A percentile compares a stretch with the other conserved stretches of the same genome.
Evolutionary conservation across 1,140 invertebrate species (phyloP).

Genomic region (Saccostrea glomerata): DNA sequence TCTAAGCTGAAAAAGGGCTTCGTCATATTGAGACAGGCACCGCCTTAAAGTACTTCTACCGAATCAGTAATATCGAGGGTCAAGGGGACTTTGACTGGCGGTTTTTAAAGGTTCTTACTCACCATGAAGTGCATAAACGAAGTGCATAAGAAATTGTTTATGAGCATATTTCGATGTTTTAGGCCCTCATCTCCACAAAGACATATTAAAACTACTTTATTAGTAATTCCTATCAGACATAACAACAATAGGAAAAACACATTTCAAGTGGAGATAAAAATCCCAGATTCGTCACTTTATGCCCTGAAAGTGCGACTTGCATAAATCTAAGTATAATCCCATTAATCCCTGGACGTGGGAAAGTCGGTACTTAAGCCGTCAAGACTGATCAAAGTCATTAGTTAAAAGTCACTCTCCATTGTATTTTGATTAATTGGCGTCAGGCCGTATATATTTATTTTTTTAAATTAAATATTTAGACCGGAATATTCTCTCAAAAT

Average conservation of each 20-base stretch:
- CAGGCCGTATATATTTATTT: neutral
- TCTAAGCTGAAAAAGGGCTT: conserved; percentile 6
- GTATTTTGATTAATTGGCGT: neutral
- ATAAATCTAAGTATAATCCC: conserved; percentile 11
- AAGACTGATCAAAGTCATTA: neutral
- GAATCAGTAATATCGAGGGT: neutral
- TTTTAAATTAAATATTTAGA: neutral
- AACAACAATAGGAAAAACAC: neutral
- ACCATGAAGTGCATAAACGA: neutral
- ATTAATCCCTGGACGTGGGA: conserved; percentile 30
- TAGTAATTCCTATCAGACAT: neutral
- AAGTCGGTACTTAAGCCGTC: conserved; percentile 11
- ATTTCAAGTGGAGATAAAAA: neutral
- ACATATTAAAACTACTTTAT: neutral
- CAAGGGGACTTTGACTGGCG: neutral
- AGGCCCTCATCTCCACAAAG: neutral
- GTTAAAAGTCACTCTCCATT: neutral
- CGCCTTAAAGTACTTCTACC: neutral
- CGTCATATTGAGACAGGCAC: neutral
- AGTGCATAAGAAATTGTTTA: neutral
- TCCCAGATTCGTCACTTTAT: neutral
- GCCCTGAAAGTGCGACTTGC: conserved; percentile 5
- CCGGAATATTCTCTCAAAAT: neutral
- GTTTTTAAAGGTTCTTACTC: neutral
- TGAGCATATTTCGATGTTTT: neutral